Percentiles rank a stretch among this genome's conserved stretches.
These are phyloP conservation scores for Acleris emargana DNA, from an alignment of 2,888 invertebrate genomes.

Conservation along the genomic window DNA sequence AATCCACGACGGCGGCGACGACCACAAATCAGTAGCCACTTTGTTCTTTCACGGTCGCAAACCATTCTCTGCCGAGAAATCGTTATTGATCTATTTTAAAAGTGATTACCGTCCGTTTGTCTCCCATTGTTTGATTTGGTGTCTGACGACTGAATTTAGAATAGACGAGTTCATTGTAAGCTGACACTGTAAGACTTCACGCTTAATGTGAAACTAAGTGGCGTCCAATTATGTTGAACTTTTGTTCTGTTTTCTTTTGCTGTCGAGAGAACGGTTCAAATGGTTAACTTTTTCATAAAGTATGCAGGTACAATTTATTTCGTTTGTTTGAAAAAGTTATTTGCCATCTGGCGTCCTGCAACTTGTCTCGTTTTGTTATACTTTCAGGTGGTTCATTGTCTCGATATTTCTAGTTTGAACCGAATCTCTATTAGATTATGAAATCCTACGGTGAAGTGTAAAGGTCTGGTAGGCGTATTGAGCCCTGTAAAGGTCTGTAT, in stretches of 20 bases:
- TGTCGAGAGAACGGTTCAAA: constrained; percentile 34
- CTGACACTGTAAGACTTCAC: constrained; percentile 61
- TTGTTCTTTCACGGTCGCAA: constrained; percentile 72
- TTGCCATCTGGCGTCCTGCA: constrained; percentile 17
- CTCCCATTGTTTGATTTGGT: constrained; percentile 61
- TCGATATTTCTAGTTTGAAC: no score
- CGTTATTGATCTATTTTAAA: constrained; percentile 67
- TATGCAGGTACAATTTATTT: constrained; percentile 34
- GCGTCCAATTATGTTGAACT: constrained; percentile 50
- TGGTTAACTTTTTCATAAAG: constrained; percentile 34
- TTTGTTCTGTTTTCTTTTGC: constrained; percentile 36
- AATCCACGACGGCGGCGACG: constrained; percentile 58
- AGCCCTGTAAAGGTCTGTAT: constrained; percentile 61
- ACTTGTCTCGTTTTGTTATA: constrained; percentile 5
- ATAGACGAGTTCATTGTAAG: constrained; percentile 50
- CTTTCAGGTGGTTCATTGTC: no score
- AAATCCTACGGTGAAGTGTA: constrained; percentile 49
- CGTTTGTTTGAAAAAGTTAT: constrained; percentile 26
- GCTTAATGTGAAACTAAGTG: constrained; percentile 63
- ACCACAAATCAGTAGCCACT: constrained; percentile 78
- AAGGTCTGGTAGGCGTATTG: constrained; percentile 68
- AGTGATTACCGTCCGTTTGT: constrained; percentile 65
- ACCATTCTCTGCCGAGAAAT: constrained; percentile 61
- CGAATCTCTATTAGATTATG: constrained; percentile 6
- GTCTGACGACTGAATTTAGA: constrained; percentile 49